Conservation (phyloP, 2,113 vertebrate genomes). For the Podarcis muralis region DNA sequence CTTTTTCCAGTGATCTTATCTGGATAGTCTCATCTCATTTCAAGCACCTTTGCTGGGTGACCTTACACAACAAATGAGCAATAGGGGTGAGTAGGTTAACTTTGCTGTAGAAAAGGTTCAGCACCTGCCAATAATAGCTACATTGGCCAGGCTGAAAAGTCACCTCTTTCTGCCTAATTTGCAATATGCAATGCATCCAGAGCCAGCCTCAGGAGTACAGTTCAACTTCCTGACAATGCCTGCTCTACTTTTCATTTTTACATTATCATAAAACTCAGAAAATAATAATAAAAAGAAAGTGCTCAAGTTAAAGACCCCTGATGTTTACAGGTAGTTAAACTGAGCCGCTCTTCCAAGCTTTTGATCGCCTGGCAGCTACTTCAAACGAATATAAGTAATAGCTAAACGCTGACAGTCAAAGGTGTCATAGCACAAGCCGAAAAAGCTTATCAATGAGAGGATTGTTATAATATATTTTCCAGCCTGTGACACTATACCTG, state of each 20-base stretch:
- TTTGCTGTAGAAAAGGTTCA: slow-evolving; percentile 11
- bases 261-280: slow-evolving; percentile 44
- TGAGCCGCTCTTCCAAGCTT: slow-evolving; percentile 60
- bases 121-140: slow-evolving; percentile 11
- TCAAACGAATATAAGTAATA: slow-evolving; percentile 54
- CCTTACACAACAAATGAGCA: neutral
- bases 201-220: slow-evolving; percentile 27
- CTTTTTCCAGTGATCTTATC: neutral
- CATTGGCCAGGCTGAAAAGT: neutral
- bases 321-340: slow-evolving; percentile 54
- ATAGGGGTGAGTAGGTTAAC: slow-evolving; percentile 13
- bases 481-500: slow-evolving; percentile 21
- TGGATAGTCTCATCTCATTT: neutral
- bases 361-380: slow-evolving; percentile 57
- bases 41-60: slow-evolving; percentile 16
- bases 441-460: slow-evolving; percentile 21
- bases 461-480: slow-evolving; percentile 43
- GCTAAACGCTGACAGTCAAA: slow-evolving; percentile 53
- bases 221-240: slow-evolving; percentile 37
- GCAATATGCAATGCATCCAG: slow-evolving; percentile 29
- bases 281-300: slow-evolving; percentile 31
- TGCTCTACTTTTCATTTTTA: slow-evolving; percentile 44
- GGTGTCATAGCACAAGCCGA: slow-evolving; percentile 33
- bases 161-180: slow-evolving; percentile 22
- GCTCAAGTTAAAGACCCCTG: slow-evolving; percentile 37